Percentiles rank a stretch among this genome's conserved stretches.
Evolutionary conservation across 2,797 vertebrate species (phyloP).

Genomic region (Percopsis omiscomaycus): DNA sequence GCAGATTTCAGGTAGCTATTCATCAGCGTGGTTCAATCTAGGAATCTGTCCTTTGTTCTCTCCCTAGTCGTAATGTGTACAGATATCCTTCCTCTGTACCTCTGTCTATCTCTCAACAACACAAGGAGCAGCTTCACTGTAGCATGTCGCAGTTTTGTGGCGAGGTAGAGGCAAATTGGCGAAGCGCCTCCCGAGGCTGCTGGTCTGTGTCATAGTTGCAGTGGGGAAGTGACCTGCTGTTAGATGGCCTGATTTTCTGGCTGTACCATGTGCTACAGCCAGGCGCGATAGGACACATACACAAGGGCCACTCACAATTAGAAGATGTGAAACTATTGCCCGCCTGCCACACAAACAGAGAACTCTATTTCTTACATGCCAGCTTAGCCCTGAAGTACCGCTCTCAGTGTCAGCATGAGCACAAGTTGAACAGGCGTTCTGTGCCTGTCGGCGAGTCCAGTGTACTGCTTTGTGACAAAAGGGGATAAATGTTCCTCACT

Average conservation of each 20-base stretch:
- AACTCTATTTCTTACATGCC: constrained; percentile 29
- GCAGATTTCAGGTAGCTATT: constrained; percentile 37
- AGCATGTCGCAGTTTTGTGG: constrained; percentile 45
- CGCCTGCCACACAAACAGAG: constrained; percentile 42
- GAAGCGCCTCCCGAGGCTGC: constrained; percentile 52
- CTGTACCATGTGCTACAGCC: constrained; percentile 35
- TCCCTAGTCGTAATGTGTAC: constrained; percentile 31
- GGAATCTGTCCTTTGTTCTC: constrained; percentile 23
- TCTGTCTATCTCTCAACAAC: constrained; percentile 30
- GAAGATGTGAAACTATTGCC: constrained; percentile 46
- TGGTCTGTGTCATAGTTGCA: constrained; percentile 59
- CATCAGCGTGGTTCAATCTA: constrained; percentile 12
- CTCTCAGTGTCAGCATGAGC: constrained; percentile 31
- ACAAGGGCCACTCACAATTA: constrained; percentile 28
- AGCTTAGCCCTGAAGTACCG: constrained; percentile 19
- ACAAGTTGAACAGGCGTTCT: constrained; percentile 38
- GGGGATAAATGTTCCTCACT: constrained; percentile 56
- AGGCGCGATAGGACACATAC: constrained; percentile 32
- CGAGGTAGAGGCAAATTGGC: constrained; percentile 58
- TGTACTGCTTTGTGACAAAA: constrained; percentile 47
- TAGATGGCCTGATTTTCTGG: constrained; percentile 71
- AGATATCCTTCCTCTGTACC: constrained; percentile 33
- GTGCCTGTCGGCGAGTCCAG: constrained; percentile 44
- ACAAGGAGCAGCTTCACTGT: constrained; percentile 46
- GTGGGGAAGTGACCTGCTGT: constrained; percentile 69